Base-by-base conservation (phyloP, 2,797 vertebrate species). In the Danio jaintianensis region DNA sequence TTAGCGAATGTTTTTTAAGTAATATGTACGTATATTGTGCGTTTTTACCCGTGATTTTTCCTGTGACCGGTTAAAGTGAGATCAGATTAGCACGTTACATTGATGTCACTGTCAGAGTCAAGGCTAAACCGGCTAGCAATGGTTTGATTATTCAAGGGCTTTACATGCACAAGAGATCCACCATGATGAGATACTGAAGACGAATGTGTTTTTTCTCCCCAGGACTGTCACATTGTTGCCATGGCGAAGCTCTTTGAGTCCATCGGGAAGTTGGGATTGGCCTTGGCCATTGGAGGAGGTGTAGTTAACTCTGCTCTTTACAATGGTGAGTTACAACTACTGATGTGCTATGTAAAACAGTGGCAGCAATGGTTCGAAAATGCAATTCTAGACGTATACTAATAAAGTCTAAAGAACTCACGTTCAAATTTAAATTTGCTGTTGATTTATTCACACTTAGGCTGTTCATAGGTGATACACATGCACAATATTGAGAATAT, bases 301-400 rank as follows among this genome's bases (percentile, higher is more conserved):
- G 95, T 98, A 0, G 95, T 96, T 20, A 99, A 98, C 89, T 98
- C 97, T 1, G 97, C 98, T 7, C 94, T 99, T 0, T 99, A 96
- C 87, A 99, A 98, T 5, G 98, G 98, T 98, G 87, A 95, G 94
- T 66, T 29, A 29, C 11, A 50, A 11, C 15, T 63, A 2, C 29
- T 22, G 13, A 7, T 3, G 8, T 11, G 11, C 6, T 61, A 5
- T 42, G 6, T 67, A n/a, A 7, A 12, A 12, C 45, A 42, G 8
- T 16, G 42, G 2, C 0, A 6, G 1, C 5, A 1, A 7, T 29
- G 29, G 29, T 29, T 29, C 1, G 29, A 29, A 29, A 29, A 29
- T 29, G 29, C 29, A 29, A 29, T 29, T 29, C 29, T 29, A 29
- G 1, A 29, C 29, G 29, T 29, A 29, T 29, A 29, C 29, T 29